Evolutionary conservation across 2,113 vertebrate species (phyloP).

Genomic region (Campylomormyrus numenius): DNA sequence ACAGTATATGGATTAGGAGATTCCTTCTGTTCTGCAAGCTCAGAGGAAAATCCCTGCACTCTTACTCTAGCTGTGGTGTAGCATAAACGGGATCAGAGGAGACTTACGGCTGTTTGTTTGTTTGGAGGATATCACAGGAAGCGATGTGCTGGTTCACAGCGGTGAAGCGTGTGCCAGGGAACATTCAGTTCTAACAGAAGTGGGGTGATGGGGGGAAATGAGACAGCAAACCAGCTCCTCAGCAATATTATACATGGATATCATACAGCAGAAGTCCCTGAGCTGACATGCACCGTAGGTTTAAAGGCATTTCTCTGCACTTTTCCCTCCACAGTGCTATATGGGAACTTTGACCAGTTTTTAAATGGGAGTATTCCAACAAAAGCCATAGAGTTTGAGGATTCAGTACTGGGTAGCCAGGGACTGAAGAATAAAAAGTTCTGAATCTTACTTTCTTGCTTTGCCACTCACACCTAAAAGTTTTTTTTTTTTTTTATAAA

Average conservation of each 20-base stretch:
- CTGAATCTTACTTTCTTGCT: neutral
- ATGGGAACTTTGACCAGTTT: neutral
- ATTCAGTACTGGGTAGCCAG: neutral
- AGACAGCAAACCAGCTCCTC: neutral
- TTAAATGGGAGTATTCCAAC: neutral
- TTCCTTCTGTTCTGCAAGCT: neutral
- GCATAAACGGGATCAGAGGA: neutral
- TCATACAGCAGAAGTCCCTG: neutral
- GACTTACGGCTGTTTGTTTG: neutral
- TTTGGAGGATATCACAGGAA: neutral
- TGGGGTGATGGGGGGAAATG: neutral
- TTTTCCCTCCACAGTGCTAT: neutral
- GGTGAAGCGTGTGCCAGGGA: neutral
- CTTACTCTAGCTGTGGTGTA: neutral
- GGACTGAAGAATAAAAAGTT: neutral
- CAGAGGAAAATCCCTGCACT: neutral
- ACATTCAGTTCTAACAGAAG: neutral
- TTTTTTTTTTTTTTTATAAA: too few relatives aligned
- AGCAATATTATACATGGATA: neutral
- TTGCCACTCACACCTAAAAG: neutral
- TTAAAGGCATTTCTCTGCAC: neutral
- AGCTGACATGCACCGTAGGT: neutral
- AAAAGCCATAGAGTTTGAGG: constrained; percentile 50
- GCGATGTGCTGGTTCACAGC: neutral
- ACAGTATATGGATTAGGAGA: neutral